These are phyloP conservation scores for Eulemur rufifrons DNA, from an alignment of 2,113 vertebrate species.

Conservation along the genomic window DNA sequence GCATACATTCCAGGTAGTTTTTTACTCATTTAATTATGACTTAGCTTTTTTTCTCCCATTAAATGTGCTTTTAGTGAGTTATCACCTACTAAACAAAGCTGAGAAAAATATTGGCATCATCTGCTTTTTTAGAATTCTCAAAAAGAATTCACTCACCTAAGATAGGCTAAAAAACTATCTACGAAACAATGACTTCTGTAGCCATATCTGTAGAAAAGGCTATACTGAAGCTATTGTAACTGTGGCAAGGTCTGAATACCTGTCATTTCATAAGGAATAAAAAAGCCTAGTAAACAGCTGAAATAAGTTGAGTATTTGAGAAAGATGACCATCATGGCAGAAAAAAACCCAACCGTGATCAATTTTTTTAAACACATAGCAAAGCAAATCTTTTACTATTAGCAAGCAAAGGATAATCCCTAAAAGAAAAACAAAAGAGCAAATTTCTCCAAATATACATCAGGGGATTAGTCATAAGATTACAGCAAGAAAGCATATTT, in stretches of 20 bases:
- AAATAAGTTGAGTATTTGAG: slow-evolving; percentile 40
- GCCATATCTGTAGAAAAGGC: neutral
- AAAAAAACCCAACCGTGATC: slow-evolving; percentile 58
- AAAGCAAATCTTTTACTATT: slow-evolving; percentile 81
- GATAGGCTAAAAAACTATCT: slow-evolving; percentile 31
- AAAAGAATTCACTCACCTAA: slow-evolving; percentile 40
- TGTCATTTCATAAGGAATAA: slow-evolving; percentile 38
- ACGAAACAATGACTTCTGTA: slow-evolving; percentile 45
- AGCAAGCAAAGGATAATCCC: slow-evolving; percentile 75
- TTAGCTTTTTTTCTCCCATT: neutral
- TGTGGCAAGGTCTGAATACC: slow-evolving; percentile 26
- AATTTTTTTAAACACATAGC: slow-evolving; percentile 68
- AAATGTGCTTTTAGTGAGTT: neutral
- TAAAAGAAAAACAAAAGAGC: slow-evolving; percentile 76
- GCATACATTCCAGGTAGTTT: slow-evolving; percentile 5
- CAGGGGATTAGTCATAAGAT: slow-evolving; percentile 97
- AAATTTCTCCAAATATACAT: slow-evolving; percentile 82
- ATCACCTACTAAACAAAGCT: neutral
- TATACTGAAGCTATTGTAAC: slow-evolving; percentile 5
- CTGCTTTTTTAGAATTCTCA: neutral
- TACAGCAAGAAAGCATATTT: slow-evolving; percentile 96
- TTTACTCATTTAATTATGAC: neutral
- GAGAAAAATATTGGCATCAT: slow-evolving; percentile 4
- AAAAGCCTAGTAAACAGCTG: neutral
- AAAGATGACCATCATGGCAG: slow-evolving; percentile 56